Evolutionary conservation across 2,113 vertebrate genomes (phyloP).

Genomic region (Lamprologus callipterus): DNA sequence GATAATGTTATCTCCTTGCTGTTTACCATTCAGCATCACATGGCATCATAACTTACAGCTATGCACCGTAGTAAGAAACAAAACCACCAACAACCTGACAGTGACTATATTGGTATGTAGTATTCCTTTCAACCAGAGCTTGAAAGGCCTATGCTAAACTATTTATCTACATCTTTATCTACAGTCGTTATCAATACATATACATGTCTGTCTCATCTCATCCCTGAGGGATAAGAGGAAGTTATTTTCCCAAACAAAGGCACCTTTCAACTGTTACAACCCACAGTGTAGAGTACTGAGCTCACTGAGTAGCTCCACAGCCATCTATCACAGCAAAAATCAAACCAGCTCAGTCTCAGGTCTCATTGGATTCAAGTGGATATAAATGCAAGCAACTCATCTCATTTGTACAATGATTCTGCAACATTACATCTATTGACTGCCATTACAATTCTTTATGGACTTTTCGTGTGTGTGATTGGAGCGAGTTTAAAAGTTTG

Average conservation of each 20-base stretch:
- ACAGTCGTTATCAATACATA: neutral
- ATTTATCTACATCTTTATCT: neutral
- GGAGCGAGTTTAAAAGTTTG: slow-evolving; percentile 50
- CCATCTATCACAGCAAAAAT: slow-evolving; percentile 35
- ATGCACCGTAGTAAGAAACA: neutral
- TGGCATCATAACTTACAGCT: neutral
- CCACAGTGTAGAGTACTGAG: neutral
- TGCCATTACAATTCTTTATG: slow-evolving; percentile 45
- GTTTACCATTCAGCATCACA: neutral
- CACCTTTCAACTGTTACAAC: neutral
- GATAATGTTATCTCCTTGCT: fast-evolving
- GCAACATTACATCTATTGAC: slow-evolving; percentile 50
- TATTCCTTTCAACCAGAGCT: neutral
- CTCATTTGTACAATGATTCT: slow-evolving; percentile 50
- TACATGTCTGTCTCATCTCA: neutral
- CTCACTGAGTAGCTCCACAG: neutral
- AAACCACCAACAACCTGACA: neutral
- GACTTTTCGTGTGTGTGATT: slow-evolving; percentile 37
- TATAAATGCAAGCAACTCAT: slow-evolving; percentile 44
- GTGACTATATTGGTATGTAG: neutral
- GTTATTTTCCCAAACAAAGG: neutral
- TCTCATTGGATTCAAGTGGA: slow-evolving; percentile 42
- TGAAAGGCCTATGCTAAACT: neutral
- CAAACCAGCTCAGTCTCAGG: slow-evolving; percentile 10
- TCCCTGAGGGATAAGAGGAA: neutral